A percentile compares a stretch with the other conserved stretches of the same genome.
phyloP scores from a whole-genome alignment of 2,888 invertebrate genomes.

The Spilarctia lutea region DNA sequence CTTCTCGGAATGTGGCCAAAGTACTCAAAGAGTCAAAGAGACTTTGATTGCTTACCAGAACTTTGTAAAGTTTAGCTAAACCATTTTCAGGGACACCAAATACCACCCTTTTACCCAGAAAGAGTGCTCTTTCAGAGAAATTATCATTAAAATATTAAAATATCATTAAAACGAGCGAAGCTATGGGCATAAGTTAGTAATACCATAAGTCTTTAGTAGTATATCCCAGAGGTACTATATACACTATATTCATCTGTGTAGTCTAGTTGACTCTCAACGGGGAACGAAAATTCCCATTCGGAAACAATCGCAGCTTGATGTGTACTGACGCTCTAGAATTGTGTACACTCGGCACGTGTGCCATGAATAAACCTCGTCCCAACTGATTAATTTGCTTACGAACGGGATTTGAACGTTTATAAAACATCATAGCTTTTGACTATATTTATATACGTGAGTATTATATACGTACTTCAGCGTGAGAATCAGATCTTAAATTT shows the following conservation, averaged over 20 bases:
- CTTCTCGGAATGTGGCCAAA: too few relatives aligned
- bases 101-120: too few relatives aligned
- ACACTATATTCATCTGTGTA: not conserved
- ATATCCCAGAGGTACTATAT: not conserved
- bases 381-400: slow-evolving; percentile 13
- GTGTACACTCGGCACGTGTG: slow-evolving; percentile 15
- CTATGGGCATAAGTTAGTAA: not conserved
- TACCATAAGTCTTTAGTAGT: not conserved
- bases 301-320: slow-evolving; percentile 12
- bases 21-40: too few relatives aligned
- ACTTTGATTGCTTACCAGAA: too few relatives aligned
- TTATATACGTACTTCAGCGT: too few relatives aligned
- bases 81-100: too few relatives aligned
- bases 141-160: not conserved
- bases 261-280: slow-evolving; percentile 7
- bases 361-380: slow-evolving; percentile 8
- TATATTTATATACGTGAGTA: not conserved
- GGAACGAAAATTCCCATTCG: slow-evolving; percentile 6
- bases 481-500: not conserved
- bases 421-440: not conserved
- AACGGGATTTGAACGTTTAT: not conserved
- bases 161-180: not conserved
- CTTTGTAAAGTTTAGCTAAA: too few relatives aligned
- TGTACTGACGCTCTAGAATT: slow-evolving; percentile 14
- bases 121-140: not conserved